A percentile compares a stretch with the other conserved stretches of the same genome.
Conservation (phyloP, 2,888 invertebrate genomes). For the Nebria brevicollis region DNA sequence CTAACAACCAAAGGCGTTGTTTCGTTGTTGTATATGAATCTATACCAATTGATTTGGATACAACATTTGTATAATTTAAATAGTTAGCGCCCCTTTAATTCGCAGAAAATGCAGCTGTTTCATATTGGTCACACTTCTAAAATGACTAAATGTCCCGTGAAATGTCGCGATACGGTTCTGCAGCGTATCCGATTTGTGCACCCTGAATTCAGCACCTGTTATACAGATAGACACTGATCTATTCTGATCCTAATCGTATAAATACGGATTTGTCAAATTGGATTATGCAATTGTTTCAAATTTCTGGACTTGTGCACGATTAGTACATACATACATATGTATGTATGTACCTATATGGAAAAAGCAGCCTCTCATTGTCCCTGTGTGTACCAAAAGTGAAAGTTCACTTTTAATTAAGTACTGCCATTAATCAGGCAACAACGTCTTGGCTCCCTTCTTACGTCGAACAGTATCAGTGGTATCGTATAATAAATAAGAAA, state of each 20-base stretch:
- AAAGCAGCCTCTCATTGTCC: background rate
- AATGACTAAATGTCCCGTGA: slow-evolving; percentile 1
- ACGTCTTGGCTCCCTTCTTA: slow-evolving; percentile 31
- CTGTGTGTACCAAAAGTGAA: slow-evolving; percentile 60
- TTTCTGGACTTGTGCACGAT: too few species aligned
- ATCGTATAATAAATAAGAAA: too few species aligned
- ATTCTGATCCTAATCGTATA: slow-evolving; percentile 19
- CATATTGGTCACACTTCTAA: slow-evolving; percentile 14
- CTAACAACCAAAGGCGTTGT: too few species aligned
- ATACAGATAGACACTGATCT: slow-evolving; percentile 17
- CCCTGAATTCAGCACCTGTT: slow-evolving; percentile 14
- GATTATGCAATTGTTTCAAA: too few species aligned
- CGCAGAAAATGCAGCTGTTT: slow-evolving; percentile 16
- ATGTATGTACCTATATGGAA: too few species aligned
- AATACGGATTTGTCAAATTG: background rate
- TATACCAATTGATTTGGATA: too few species aligned
- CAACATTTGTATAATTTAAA: background rate
- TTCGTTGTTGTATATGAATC: too few species aligned
- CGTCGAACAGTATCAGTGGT: slow-evolving; percentile 12
- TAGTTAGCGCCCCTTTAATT: slow-evolving; percentile 2
- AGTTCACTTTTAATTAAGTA: slow-evolving; percentile 66
- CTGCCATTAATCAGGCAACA: slow-evolving; percentile 64
- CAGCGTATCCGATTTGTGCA: slow-evolving; percentile 16
- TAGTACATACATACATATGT: too few species aligned
- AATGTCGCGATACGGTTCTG: slow-evolving; percentile 22